These are phyloP conservation scores for Phylloscopus collybita DNA, from an alignment of 2,797 vertebrate species.

Conservation along the genomic window DNA sequence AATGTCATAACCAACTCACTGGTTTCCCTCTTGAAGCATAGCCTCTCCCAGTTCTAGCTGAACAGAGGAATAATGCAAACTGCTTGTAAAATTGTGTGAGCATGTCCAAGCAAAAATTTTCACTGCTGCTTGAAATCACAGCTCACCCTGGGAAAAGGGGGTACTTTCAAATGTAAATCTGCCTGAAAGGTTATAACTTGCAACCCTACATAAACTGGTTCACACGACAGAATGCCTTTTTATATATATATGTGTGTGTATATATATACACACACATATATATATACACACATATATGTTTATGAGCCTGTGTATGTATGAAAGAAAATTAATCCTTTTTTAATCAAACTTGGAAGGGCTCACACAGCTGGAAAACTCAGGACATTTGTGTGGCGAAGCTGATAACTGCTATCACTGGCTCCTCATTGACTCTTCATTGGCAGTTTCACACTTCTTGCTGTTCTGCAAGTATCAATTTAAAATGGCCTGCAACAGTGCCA, in stretches of 20 bases:
- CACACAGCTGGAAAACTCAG: not conserved
- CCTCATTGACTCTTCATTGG: constrained; percentile 41
- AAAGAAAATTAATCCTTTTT: not conserved
- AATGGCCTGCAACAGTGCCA: constrained; percentile 1
- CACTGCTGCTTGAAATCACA: not conserved
- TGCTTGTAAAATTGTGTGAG: not conserved
- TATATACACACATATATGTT: not conserved
- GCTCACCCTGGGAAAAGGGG: not conserved
- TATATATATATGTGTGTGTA: no score
- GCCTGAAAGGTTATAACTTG: not conserved
- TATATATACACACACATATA: no score
- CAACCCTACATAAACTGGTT: not conserved
- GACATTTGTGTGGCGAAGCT: constrained; percentile 15
- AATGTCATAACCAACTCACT: not conserved
- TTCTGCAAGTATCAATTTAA: constrained; percentile 31
- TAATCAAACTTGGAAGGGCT: not conserved
- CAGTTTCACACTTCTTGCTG: constrained; percentile 37
- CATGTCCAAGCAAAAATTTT: not conserved
- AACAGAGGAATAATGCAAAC: not conserved
- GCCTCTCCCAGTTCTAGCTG: not conserved
- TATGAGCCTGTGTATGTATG: not conserved
- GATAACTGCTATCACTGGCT: constrained; percentile 49
- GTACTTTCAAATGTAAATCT: not conserved
- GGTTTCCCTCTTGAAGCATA: not conserved
- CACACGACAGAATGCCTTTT: no score